Conservation (phyloP, 2,113 vertebrate genomes). For the Pterocles burchelli region DNA sequence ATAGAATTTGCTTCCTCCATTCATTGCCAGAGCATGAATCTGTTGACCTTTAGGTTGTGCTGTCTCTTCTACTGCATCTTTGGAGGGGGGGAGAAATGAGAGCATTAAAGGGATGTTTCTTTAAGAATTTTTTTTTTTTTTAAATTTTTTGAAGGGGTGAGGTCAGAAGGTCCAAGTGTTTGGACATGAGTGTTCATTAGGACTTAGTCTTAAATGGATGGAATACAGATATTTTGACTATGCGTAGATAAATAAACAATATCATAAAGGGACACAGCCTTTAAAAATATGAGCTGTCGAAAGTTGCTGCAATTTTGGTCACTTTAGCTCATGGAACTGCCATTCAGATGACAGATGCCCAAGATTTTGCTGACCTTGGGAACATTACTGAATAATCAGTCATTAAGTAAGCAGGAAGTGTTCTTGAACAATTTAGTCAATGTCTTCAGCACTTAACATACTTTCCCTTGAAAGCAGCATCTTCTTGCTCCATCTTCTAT, state of each 20-base stretch:
- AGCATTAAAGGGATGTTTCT: background rate
- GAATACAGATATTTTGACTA: background rate
- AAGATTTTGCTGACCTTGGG: conserved; percentile 64
- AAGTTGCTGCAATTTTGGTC: conserved; percentile 26
- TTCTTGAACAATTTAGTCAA: conserved; percentile 38
- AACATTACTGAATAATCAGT: conserved; percentile 50
- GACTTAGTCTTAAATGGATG: background rate
- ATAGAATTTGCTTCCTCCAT: background rate
- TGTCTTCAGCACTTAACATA: conserved; percentile 23
- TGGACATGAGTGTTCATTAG: background rate
- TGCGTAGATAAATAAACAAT: conserved; percentile 36
- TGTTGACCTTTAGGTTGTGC: background rate
- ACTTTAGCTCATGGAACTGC: conserved; percentile 27
- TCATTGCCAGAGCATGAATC: background rate
- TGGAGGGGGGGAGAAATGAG: background rate
- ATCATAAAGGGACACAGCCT: background rate
- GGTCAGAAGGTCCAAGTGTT: background rate
- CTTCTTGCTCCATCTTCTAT: background rate
- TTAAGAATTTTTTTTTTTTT: background rate
- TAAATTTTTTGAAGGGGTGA: background rate
- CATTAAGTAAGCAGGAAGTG: conserved; percentile 48
- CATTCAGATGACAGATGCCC: conserved; percentile 43
- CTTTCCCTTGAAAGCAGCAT: conserved; percentile 3
- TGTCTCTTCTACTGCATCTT: background rate
- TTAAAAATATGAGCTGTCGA: conserved; percentile 7